A percentile compares a stretch with the other conserved stretches of the same genome.
Evolutionary conservation across 35 echinoderm and acorn worm genomes (phyloP).

Genomic region (Eucidaris tribuloides): DNA sequence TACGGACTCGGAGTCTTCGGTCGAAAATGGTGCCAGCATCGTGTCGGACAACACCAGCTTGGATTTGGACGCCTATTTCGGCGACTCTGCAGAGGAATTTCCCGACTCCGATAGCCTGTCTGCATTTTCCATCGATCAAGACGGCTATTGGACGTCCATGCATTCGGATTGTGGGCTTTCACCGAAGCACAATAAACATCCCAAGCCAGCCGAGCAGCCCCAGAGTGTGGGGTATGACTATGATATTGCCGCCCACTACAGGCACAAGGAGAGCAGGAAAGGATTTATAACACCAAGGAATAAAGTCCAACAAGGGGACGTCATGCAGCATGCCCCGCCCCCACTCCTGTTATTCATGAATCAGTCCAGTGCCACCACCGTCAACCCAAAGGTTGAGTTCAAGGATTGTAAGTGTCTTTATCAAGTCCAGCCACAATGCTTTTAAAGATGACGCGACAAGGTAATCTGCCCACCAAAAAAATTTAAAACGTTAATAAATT

Average conservation of each 20-base stretch:
- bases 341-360: too few species aligned
- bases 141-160: conserved; percentile 99
- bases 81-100: conserved; percentile 61
- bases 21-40: conserved; percentile 69
- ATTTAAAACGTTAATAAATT: too few species aligned
- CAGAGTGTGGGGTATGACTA: conserved; percentile 12
- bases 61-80: conserved; percentile 80
- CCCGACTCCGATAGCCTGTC: conserved; percentile 78
- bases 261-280: background rate
- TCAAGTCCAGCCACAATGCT: too few species aligned
- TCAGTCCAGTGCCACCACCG: too few species aligned
- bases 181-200: conserved; percentile 31
- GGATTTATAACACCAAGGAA: conserved; percentile 10
- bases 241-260: conserved; percentile 18
- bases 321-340: background rate
- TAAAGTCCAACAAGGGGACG: background rate
- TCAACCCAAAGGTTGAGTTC: too few species aligned
- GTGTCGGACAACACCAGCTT: conserved; percentile 72
- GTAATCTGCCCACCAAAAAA: too few species aligned
- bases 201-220: background rate
- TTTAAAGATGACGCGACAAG: too few species aligned
- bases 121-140: conserved; percentile 81
- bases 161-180: conserved; percentile 91
- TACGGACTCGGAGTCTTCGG: conserved; percentile 68
- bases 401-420: too few species aligned